Evolutionary conservation across 2,797 vertebrate species (phyloP), one percentile per base, ranked within the genome.

Genomic region (Melopsittacus undulatus): DNA sequence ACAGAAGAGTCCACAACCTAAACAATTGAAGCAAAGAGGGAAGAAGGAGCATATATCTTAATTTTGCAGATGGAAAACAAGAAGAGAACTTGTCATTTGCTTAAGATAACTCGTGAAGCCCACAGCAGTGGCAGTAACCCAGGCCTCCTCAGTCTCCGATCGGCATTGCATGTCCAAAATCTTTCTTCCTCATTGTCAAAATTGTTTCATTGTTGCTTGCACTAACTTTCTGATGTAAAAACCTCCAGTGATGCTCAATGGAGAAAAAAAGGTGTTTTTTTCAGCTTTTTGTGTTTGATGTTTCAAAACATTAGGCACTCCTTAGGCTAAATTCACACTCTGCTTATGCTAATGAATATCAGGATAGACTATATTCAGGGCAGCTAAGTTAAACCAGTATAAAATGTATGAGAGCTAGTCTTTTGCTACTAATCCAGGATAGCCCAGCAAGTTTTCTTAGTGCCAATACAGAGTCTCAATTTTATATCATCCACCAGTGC

Each of bases 401-500:
- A 64, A 78, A 62, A 88, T 8, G 10, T 30, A 36, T 38, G 32
- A 69, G 19, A 67, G 11, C 18, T 52, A 59, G 23, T 40, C n/a
- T 81, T 89, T 92, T 84, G 38, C 70, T 79, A 26, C 46, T 24
- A 51, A 57, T 21, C 36, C 59, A 45, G 29, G 74, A 46, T 12
- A 93, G 22, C 30, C 43, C 74, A 74, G 54, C 49, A 90, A 75
- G 62, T 80, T 92, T 76, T 61, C 74, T 83, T 45, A 57, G 34
- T 42, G 49, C 49, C 70, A 36, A 70, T 45, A 75, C 51, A 62
- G 70, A 76, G 49, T 68, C 95, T 93, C 92, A 96, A 94, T 96
- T 94, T 95, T 23, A 87, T 94, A 96, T 95, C 84, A 67, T 56
- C 72, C 57, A 91, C 61, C 57, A 73, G 9, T 70, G 86, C 23